Evolutionary conservation across 2,113 vertebrate genomes (phyloP).

Genomic region (Lagopus muta): DNA sequence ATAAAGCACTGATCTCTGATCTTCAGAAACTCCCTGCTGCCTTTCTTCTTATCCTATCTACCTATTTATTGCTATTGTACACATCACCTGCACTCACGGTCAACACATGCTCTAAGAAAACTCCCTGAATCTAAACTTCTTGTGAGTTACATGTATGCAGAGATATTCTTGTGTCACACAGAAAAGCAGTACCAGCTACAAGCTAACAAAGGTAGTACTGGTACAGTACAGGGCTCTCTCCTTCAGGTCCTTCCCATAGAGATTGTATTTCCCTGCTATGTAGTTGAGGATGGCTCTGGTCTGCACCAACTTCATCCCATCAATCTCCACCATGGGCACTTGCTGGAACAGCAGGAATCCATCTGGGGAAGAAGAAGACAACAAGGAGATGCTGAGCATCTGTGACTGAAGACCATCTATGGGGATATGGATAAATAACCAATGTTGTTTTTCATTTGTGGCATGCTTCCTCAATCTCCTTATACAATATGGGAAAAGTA

Average conservation of each 20-base stretch:
- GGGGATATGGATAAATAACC: not conserved
- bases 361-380: slow-evolving; percentile 30
- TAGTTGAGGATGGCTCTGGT: slow-evolving; percentile 77
- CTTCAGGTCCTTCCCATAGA: slow-evolving; percentile 53
- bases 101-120: not conserved
- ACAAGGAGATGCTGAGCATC: not conserved
- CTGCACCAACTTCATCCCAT: slow-evolving; percentile 39
- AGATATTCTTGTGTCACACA: not conserved
- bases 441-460: not conserved
- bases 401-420: not conserved
- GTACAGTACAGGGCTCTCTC: no score
- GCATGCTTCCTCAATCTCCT: not conserved
- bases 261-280: slow-evolving; percentile 63
- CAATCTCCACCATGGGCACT: slow-evolving; percentile 90
- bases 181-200: not conserved
- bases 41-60: not conserved
- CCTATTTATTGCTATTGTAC: not conserved
- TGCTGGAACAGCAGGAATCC: slow-evolving; percentile 86
- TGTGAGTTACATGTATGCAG: not conserved
- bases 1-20: not conserved
- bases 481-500: not conserved
- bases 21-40: not conserved
- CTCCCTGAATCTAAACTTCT: not conserved
- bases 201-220: not conserved
- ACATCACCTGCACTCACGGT: not conserved